These are phyloP conservation scores for Procambarus clarkii DNA, from an alignment of 1,140 invertebrate genomes.

Conservation along the genomic window DNA sequence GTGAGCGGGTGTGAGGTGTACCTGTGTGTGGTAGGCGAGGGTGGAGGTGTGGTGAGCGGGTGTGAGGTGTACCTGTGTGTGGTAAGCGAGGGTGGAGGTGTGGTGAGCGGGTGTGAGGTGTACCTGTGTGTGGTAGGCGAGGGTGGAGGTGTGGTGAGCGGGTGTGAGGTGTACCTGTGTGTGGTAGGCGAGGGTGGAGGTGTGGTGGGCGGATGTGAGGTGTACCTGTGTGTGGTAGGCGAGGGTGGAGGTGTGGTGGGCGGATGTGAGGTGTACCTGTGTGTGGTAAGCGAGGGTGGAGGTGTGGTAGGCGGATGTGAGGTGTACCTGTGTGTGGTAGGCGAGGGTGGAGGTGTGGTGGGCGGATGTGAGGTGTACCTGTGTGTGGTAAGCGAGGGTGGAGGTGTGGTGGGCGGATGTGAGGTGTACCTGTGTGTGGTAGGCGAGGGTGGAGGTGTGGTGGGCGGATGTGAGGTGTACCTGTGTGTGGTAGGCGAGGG, in stretches of 20 bases:
- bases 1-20: not conserved
- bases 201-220: conserved; percentile 39
- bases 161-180: too few relatives aligned
- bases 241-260: not conserved
- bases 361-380: conserved; percentile 19
- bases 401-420: conserved; percentile 33
- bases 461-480: conserved; percentile 6
- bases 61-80: too few relatives aligned
- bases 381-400: conserved; percentile 49
- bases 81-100: too few relatives aligned
- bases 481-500: conserved; percentile 49
- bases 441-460: conserved; percentile 11
- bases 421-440: conserved; percentile 64
- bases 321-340: conserved; percentile 59
- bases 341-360: too few relatives aligned
- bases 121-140: too few relatives aligned
- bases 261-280: conserved; percentile 60
- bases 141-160: not conserved
- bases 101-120: conserved; percentile 43
- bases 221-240: too few relatives aligned
- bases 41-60: conserved; percentile 8
- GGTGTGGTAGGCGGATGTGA: not conserved
- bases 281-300: conserved; percentile 44
- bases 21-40: conserved; percentile 60
- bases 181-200: too few relatives aligned